Evolutionary conservation across 2,797 vertebrate species (phyloP), one percentile per base, ranked within the genome.

Genomic region (Galago senegalensis): DNA sequence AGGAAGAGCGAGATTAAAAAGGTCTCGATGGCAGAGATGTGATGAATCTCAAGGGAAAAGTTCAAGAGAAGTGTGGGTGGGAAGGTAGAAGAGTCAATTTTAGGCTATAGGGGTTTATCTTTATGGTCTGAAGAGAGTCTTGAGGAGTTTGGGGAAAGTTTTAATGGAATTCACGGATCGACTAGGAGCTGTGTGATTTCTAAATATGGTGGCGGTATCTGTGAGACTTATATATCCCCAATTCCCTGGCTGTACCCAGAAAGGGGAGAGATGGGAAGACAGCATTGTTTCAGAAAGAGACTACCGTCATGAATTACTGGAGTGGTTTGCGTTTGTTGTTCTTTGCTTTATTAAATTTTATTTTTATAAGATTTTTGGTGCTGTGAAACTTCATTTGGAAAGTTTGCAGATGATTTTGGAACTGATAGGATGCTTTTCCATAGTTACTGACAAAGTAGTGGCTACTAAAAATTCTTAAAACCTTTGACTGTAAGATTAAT

Each of bases 91-190:
- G 11, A 53, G 67, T 81, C n/a, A 65, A 56, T 1, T 27, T 11
- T 84, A 63, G 91, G 53, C 2, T 6, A n/a, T 23, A 29, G 21
- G 61, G 34, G 25, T 69, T 46, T 37, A 31, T 37, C 29, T 43
- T 40, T 17, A 1, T 12, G 5, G 40, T n/a, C 40, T 10, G 9
- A 0, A 34, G 67, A 49, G 76, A 43, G 93, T 58, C 49, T 25
- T 6, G 89, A n/a, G 63, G 77, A 89, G 85, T 75, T 60, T 2
- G 85, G 63, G 53, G 61, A 23, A 85, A 96, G 92, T 97, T 96
- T 70, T 23, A 11, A 13, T 29, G 93, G 75, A 16, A 46, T 3
- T 21, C 9, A 81, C 49, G 5, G 49, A 10, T 0, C 1, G 80
- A 5, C 20, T 13, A 4, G 73, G 75, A 80, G 83, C 89, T 37